Conservation (phyloP, 2,888 invertebrate species). For the Tachina grossa region DNA sequence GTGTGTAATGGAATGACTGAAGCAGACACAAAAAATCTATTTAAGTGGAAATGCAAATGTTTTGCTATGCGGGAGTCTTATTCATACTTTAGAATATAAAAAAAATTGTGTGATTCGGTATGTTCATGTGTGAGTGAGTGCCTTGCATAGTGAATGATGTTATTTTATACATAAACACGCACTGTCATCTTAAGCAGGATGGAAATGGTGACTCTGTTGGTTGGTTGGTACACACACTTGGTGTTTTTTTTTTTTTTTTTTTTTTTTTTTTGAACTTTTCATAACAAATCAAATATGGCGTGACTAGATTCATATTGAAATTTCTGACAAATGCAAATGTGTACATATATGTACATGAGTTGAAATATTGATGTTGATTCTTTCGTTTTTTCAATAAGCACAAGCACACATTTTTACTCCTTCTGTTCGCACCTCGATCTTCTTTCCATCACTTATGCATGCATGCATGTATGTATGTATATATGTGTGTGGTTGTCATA, state of each 20-base stretch:
- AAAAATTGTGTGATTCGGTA: not conserved
- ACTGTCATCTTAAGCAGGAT: slow-evolving; percentile 52
- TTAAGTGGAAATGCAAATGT: slow-evolving; percentile 60
- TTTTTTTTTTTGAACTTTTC: slow-evolving; percentile 57
- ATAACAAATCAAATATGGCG: slow-evolving; percentile 69
- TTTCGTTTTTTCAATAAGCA: slow-evolving; percentile 23
- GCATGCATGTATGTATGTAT: not conserved
- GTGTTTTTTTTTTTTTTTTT: too few relatives aligned
- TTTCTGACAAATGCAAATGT: slow-evolving; percentile 55
- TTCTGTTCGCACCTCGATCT: not conserved
- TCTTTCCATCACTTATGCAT: not conserved
- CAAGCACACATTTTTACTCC: not conserved
- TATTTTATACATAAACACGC: slow-evolving; percentile 56
- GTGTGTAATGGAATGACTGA: slow-evolving; percentile 32
- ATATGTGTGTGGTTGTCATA: not conserved
- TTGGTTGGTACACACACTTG: slow-evolving; percentile 12
- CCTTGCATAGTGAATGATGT: slow-evolving; percentile 5
- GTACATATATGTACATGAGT: slow-evolving; percentile 55
- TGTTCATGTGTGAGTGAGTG: not conserved
- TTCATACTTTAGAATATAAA: not conserved
- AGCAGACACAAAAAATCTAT: slow-evolving; percentile 15
- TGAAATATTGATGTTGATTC: slow-evolving; percentile 61
- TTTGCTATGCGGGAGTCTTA: not conserved
- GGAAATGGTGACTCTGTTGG: slow-evolving; percentile 31
- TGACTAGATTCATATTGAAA: slow-evolving; percentile 69